These are phyloP conservation scores for Epinotia nisella DNA, from an alignment of 2,888 invertebrate genomes.

Conservation along the genomic window DNA sequence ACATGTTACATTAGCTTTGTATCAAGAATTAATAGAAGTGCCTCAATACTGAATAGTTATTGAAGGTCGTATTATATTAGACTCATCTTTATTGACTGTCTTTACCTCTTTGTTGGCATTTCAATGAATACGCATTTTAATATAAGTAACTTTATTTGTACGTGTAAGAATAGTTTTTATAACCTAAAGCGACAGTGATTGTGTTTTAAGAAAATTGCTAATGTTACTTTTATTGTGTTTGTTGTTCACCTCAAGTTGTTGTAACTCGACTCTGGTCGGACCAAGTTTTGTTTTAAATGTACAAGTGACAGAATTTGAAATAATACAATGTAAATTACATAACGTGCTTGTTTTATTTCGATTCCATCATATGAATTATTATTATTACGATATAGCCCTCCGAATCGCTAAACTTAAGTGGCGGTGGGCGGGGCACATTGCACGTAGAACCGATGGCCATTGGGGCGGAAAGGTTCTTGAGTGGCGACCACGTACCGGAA, in stretches of 20 bases:
- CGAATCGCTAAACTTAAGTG: no score
- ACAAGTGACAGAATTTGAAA: conserved; percentile 76
- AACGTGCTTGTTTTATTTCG: conserved; percentile 57
- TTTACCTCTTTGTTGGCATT: conserved; percentile 37
- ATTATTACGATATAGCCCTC: no score
- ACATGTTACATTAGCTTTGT: conserved; percentile 43
- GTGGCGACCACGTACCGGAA: no score
- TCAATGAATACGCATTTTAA: conserved; percentile 37
- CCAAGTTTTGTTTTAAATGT: conserved; percentile 75
- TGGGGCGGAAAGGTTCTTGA: no score
- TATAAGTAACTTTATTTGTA: conserved; percentile 38
- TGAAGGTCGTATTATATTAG: conserved; percentile 31
- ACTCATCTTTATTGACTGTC: conserved; percentile 25
- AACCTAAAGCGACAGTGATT: conserved; percentile 40
- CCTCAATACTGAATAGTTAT: conserved; percentile 41
- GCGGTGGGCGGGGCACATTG: no score
- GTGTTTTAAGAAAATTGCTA: conserved; percentile 54
- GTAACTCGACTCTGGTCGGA: conserved; percentile 74
- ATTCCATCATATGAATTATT: neutral
- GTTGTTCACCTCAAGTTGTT: conserved; percentile 66
- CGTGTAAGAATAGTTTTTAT: conserved; percentile 39
- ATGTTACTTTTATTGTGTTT: conserved; percentile 52
- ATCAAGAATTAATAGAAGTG: conserved; percentile 38
- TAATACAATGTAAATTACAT: conserved; percentile 80
- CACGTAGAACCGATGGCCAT: no score